phyloP scores from a whole-genome alignment of 1,140 invertebrate genomes.

The Drosophila trapezifrons region DNA sequence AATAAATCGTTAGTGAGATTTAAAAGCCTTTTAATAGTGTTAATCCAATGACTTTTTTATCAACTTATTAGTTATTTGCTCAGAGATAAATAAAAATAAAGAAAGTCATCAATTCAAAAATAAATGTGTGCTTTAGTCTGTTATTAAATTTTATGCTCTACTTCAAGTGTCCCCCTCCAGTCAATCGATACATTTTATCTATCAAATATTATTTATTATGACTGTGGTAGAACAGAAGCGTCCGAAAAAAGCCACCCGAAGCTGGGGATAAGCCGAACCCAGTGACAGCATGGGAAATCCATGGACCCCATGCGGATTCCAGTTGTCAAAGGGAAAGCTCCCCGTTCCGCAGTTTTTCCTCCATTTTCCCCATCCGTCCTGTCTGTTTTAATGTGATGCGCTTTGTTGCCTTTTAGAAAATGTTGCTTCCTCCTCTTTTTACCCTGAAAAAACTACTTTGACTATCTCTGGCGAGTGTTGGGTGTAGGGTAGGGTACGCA shows the following conservation, averaged over 20 bases:
- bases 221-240: conserved; percentile 3
- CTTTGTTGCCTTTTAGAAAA: conserved; percentile 74
- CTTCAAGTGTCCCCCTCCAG: neutral
- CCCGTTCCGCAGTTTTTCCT: conserved; percentile 5
- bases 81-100: neutral
- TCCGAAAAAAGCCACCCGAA: conserved; percentile 4
- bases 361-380: conserved; percentile 28
- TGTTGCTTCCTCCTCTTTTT: conserved; percentile 53
- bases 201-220: conserved; percentile 29
- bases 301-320: conserved; percentile 16
- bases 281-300: conserved; percentile 12
- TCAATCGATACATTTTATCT: conserved; percentile 3
- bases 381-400: conserved; percentile 72
- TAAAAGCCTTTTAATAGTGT: neutral
- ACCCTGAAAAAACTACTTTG: conserved; percentile 38
- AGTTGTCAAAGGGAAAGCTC: conserved; percentile 30
- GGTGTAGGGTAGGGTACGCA: neutral
- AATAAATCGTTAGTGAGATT: neutral
- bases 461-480: conserved; percentile 6
- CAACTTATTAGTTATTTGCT: neutral
- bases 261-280: conserved; percentile 14
- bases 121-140: too few species aligned
- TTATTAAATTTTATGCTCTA: neutral
- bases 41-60: neutral
- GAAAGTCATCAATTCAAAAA: neutral